Conservation (phyloP, 1,140 invertebrate genomes). For the Lepidurus packardi region DNA sequence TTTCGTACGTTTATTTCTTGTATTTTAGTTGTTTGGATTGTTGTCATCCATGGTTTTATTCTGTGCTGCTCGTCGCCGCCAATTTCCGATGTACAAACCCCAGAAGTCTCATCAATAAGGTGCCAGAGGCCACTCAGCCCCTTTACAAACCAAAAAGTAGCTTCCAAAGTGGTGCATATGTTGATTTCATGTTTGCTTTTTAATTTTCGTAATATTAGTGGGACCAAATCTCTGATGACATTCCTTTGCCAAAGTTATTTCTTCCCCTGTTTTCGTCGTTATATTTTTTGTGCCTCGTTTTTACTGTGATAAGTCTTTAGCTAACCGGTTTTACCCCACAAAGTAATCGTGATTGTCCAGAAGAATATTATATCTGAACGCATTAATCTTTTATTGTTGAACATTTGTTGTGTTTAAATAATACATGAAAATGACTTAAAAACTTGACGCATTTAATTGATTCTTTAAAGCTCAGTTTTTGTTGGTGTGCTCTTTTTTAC, state of each 20-base stretch:
- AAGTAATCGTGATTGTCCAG: not conserved
- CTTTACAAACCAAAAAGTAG: not conserved
- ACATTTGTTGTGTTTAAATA: not conserved
- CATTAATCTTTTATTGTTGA: not conserved
- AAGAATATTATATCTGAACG: not conserved
- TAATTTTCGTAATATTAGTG: not conserved
- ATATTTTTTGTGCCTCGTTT: not conserved
- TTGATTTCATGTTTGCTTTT: not conserved
- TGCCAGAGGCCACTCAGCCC: not conserved
- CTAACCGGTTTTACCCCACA: not conserved
- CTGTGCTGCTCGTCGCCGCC: constrained; percentile 57
- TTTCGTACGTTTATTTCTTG: not conserved
- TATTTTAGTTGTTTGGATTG: constrained; percentile 63
- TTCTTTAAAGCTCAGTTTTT: not conserved
- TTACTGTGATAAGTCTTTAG: constrained; percentile 16
- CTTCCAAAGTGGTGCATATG: not conserved
- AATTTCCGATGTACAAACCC: constrained; percentile 10
- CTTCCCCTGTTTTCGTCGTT: not conserved
- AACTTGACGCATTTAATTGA: not conserved
- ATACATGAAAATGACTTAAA: not conserved
- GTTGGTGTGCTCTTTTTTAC: constrained; percentile 1
- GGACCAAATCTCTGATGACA: constrained; percentile 7
- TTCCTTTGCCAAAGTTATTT: not conserved
- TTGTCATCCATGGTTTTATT: constrained; percentile 69
- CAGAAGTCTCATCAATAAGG: not conserved